phyloP scores from a whole-genome alignment of 2,888 invertebrate species.

The Protonemura montana region DNA sequence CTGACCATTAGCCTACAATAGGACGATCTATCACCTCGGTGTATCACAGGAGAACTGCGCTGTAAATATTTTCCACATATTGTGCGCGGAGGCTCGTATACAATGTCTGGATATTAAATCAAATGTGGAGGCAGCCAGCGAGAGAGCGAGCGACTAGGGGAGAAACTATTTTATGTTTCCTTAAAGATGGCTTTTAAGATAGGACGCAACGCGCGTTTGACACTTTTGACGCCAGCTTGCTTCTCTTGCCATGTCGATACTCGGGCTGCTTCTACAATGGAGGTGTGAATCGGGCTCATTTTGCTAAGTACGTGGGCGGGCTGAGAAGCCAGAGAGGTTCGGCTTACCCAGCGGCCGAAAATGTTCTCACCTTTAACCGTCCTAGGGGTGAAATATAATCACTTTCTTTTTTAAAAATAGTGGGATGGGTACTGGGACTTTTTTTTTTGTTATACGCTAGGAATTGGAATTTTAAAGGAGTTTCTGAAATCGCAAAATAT shows the following conservation, averaged over 20 bases:
- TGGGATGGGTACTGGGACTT: too few species aligned
- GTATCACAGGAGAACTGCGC: conserved; percentile 8
- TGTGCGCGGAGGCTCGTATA: neutral
- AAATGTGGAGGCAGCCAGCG: neutral
- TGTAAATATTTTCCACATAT: conserved; percentile 9
- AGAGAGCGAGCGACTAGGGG: neutral
- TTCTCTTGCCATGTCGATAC: neutral
- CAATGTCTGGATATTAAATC: neutral
- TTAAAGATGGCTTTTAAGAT: neutral
- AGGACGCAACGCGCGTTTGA: neutral
- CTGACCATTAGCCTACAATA: neutral
- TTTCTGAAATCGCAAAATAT: too few species aligned
- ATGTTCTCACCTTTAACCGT: too few species aligned
- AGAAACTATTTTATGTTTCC: neutral
- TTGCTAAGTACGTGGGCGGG: neutral
- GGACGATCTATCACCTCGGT: conserved; percentile 1
- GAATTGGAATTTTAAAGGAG: too few species aligned
- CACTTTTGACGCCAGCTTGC: neutral
- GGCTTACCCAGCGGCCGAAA: too few species aligned
- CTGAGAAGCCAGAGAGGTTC: neutral
- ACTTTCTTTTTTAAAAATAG: neutral
- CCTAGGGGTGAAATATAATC: neutral
- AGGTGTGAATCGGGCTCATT: neutral
- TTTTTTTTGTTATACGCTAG: too few species aligned
- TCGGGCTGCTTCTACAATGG: neutral